Evolutionary conservation across 2,797 vertebrate genomes (phyloP).

Genomic region (Acropternis orthonyx): DNA sequence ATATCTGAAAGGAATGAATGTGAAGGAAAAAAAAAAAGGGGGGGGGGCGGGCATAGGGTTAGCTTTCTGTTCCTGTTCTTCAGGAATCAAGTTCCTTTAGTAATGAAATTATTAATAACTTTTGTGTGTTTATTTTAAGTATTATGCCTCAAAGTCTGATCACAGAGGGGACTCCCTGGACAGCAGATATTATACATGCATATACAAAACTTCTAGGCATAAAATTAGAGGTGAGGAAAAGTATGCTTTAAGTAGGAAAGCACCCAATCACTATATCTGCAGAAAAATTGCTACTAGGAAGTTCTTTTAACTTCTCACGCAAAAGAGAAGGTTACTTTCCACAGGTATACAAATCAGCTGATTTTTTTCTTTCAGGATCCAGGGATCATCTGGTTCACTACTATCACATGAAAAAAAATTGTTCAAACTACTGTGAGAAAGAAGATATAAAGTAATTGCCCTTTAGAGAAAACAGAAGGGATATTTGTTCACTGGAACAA

Average conservation of each 20-base stretch:
- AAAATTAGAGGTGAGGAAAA: not conserved
- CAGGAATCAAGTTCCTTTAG: not conserved
- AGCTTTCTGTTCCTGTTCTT: not conserved
- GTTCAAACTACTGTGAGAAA: not conserved
- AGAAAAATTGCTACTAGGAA: not conserved
- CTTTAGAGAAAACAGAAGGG: not conserved
- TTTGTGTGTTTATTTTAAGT: not conserved
- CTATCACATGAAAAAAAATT: not conserved
- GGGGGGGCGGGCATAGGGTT: not conserved
- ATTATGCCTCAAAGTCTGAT: not conserved
- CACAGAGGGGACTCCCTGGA: not conserved
- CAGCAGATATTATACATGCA: not conserved
- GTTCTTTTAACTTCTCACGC: not conserved
- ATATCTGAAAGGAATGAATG: not conserved
- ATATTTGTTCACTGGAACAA: not conserved
- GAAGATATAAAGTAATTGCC: not conserved
- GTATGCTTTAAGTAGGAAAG: not conserved
- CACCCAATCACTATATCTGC: not conserved
- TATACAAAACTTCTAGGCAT: not conserved
- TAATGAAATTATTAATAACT: not conserved
- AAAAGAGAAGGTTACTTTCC: not conserved
- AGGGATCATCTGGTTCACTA: not conserved
- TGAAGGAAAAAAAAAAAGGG: fast-evolving
- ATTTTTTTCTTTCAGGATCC: not conserved
- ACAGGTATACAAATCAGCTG: not conserved